Conservation (phyloP, 2,888 invertebrate genomes). For the Plagodis pulveraria region DNA sequence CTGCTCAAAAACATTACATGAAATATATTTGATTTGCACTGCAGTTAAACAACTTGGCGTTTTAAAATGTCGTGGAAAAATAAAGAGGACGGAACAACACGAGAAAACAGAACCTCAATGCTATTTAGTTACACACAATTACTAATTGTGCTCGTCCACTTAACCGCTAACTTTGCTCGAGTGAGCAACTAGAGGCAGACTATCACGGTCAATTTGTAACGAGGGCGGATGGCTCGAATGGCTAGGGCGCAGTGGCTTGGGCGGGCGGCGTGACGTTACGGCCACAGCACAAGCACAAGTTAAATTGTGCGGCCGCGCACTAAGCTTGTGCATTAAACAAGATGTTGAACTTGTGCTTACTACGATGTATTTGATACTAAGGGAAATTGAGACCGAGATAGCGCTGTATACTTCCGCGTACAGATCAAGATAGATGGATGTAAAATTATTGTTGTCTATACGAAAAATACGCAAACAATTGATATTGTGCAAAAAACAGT, state of each 20-base stretch:
- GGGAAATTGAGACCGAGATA: no score
- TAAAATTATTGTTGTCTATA: no score
- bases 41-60: no score
- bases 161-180: slow-evolving; percentile 12
- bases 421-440: no score
- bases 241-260: slow-evolving; percentile 26
- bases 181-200: slow-evolving; percentile 12
- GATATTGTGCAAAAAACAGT: no score
- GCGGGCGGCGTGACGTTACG: slow-evolving; percentile 33
- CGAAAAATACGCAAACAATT: no score
- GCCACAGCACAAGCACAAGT: slow-evolving; percentile 25
- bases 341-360: slow-evolving; percentile 4
- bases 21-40: no score
- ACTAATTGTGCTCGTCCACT: slow-evolving; percentile 8
- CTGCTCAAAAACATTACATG: no score
- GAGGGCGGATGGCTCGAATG: slow-evolving; percentile 14
- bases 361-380: slow-evolving; percentile 1
- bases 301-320: slow-evolving; percentile 33
- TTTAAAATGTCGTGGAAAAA: no score
- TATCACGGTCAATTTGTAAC: slow-evolving; percentile 33
- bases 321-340: slow-evolving; percentile 30
- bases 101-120: neutral
- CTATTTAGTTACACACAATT: slow-evolving; percentile 3
- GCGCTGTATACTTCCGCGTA: no score
- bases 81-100: no score